Conservation (phyloP, 2,888 invertebrate genomes). For the Dastarcus helophoroides region DNA sequence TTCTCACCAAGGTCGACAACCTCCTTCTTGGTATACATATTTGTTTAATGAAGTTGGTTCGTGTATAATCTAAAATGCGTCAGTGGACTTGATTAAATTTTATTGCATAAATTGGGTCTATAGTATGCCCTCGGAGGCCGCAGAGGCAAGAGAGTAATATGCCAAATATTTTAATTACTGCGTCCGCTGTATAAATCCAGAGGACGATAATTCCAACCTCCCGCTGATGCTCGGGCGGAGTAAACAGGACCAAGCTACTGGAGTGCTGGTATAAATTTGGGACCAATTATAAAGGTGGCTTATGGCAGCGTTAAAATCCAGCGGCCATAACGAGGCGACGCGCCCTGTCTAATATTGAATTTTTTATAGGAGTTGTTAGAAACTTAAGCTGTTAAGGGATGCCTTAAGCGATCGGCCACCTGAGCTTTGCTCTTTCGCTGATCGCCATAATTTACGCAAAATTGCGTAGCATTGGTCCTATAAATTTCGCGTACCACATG, state of each 20-base stretch:
- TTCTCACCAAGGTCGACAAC: too few relatives aligned
- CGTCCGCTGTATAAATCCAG: neutral
- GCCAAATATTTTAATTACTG: conserved; percentile 1
- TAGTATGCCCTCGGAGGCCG: too few relatives aligned
- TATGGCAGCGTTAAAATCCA: neutral
- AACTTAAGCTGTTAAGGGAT: neutral
- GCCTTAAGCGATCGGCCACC: neutral
- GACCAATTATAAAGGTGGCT: conserved; percentile 1
- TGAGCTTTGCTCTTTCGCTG: conserved; percentile 2
- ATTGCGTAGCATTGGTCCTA: neutral
- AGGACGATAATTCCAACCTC: neutral
- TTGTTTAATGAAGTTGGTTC: too few relatives aligned
- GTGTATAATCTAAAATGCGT: too few relatives aligned
- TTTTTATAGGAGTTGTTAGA: conserved; percentile 1
- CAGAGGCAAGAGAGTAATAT: neutral
- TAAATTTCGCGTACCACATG: too few relatives aligned
- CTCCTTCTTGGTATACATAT: too few relatives aligned
- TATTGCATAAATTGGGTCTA: neutral
- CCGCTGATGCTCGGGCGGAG: neutral
- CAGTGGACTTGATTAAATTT: neutral
- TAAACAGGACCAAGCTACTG: neutral
- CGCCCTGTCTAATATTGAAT: conserved; percentile 1
- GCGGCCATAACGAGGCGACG: neutral
- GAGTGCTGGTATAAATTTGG: neutral
- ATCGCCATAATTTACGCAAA: conserved; percentile 1